Base-by-base conservation (phyloP, 2,797 vertebrate genomes). In the Poeciliopsis turneri region DNA sequence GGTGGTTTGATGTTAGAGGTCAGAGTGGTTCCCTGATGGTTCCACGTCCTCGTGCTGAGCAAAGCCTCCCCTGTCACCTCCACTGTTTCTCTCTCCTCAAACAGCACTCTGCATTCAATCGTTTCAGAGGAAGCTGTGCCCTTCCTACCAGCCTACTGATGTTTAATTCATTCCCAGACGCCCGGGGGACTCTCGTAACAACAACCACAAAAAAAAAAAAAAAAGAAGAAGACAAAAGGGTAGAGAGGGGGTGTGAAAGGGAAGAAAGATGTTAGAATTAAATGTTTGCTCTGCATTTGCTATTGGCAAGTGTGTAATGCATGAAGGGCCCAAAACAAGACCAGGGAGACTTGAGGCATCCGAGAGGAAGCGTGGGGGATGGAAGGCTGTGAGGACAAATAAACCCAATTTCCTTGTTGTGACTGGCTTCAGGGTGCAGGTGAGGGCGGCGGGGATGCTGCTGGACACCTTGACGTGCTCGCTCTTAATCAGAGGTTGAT, bases 131-230 rank as follows among this genome's bases (percentile, higher is more conserved):
- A 53, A 84, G 83, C 85, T 68, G 82, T 90, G 90, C 88, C 90
- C 87, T 93, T 89, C 90, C 90, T 87, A 82, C 91, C 86, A 87
- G 90, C 89, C 73, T 33, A 18, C 85, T 90, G 88, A 94, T 95
- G 94, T 95, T 95, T 95, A 93, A 95, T 95, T 95, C 93, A 95
- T 95, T 79, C 81, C 51, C 64, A 79, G 85, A 87, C 75, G 81
- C 87, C 92, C 83, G 73, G 78, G 93, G 92, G 92, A 91, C 87
- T 53, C 88, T 86, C 88, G 86, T 84, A 93, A 92, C 92, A 92
- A 90, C 90, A 92, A 86, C 84, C 75, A 75, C 46, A 77, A 76
- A 81, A 76, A 87, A 64, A 76, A 64, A 75, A 77, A 81, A 76
- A 87, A 64, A 77, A 64, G 75, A 77, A 76, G 70, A 80, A 69